These are phyloP conservation scores for Aphelinus atriplicis DNA, from an alignment of 1,140 invertebrate genomes.

Conservation along the genomic window DNA sequence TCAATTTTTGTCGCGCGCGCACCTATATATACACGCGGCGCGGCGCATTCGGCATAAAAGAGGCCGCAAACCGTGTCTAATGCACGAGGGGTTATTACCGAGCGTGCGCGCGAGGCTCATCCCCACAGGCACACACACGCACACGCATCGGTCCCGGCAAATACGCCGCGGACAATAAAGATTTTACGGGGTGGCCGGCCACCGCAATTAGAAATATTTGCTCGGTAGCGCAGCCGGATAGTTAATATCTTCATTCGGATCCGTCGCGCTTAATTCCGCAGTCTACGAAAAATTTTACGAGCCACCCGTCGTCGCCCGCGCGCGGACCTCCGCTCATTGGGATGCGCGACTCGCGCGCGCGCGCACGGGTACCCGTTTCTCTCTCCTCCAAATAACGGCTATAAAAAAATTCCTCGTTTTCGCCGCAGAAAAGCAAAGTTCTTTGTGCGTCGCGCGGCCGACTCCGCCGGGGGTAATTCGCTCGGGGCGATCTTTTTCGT, in stretches of 20 bases:
- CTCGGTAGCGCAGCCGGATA: constrained; percentile 28
- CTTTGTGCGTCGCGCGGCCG: neutral
- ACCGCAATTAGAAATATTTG: constrained; percentile 58
- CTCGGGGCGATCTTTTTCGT: neutral
- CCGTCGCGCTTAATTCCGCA: constrained; percentile 29
- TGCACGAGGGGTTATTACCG: neutral
- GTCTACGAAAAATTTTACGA: constrained; percentile 48
- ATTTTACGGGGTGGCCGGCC: constrained; percentile 52
- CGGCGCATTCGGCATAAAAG: neutral
- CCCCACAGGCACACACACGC: neutral
- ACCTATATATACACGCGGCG: neutral
- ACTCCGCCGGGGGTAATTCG: neutral
- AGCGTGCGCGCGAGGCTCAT: neutral
- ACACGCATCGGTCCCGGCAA: neutral
- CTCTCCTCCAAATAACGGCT: constrained; percentile 23
- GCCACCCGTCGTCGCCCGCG: constrained; percentile 10
- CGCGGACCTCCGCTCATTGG: constrained; percentile 13
- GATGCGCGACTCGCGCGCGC: constrained; percentile 14
- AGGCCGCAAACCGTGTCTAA: constrained; percentile 10
- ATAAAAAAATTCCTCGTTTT: constrained; percentile 30
- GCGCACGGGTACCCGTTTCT: no score
- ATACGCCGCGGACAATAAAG: constrained; percentile 47
- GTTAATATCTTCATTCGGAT: constrained; percentile 55
- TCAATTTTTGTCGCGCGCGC: constrained; percentile 22
- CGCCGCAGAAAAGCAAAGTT: neutral